Conservation (phyloP, 2,113 vertebrate genomes). For the Gorsachius goisagi region DNA sequence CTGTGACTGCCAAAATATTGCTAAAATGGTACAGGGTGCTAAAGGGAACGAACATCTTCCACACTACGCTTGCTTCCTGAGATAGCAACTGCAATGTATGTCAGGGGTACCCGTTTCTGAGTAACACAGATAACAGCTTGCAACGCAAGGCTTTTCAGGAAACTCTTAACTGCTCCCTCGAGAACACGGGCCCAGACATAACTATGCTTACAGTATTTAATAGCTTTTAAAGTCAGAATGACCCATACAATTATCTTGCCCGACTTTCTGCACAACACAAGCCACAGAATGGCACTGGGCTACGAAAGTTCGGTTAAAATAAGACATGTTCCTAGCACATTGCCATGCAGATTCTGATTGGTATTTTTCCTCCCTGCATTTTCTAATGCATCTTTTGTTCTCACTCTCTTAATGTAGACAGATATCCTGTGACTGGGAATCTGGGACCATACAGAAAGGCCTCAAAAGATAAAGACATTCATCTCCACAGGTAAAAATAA, state of each 20-base stretch:
- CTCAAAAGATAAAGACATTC: not conserved
- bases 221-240: not conserved
- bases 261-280: not conserved
- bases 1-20: not conserved
- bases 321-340: not conserved
- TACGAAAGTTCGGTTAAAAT: not conserved
- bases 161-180: not conserved
- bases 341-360: rapidly evolving
- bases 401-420: not conserved
- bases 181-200: not conserved
- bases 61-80: not conserved
- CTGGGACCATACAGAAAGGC: not conserved
- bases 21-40: not conserved
- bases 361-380: not conserved
- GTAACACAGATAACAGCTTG: not conserved
- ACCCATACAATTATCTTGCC: not conserved
- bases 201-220: not conserved
- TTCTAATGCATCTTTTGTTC: not conserved
- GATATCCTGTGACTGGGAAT: not conserved
- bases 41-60: not conserved
- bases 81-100: not conserved
- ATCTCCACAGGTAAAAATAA: not conserved
- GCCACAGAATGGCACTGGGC: not conserved
- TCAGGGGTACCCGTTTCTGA: not conserved
- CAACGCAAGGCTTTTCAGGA: not conserved